Conservation (phyloP, 2,113 vertebrate species). For the Plectropomus leopardus region DNA sequence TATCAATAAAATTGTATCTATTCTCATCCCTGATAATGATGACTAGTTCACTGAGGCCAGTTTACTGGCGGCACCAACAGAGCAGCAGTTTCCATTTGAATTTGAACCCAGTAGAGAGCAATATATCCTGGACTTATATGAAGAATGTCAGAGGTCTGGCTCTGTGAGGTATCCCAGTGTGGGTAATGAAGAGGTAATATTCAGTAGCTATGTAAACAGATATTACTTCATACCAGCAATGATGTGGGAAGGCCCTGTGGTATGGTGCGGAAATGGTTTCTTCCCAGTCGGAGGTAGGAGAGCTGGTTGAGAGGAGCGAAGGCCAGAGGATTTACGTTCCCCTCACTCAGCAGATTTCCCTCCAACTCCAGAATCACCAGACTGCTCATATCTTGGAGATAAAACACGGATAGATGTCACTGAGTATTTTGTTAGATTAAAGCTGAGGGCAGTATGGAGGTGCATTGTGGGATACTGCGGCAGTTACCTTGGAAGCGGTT, state of each 20-base stretch:
- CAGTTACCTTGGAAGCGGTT: conserved; percentile 87
- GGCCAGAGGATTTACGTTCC: conserved; percentile 88
- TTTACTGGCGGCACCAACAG: neutral
- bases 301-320: conserved; percentile 89
- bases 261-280: conserved; percentile 93
- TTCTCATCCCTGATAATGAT: no score
- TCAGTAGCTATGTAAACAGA: neutral
- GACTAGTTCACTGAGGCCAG: neutral
- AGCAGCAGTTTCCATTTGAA: neutral
- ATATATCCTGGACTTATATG: neutral
- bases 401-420: neutral
- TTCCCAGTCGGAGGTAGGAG: conserved; percentile 91
- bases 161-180: neutral
- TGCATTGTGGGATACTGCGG: neutral
- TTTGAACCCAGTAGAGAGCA: neutral
- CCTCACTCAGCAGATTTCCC: conserved; percentile 93
- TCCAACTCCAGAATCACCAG: conserved; percentile 94
- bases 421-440: neutral
- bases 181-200: neutral
- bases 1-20: no score
- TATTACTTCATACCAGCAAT: conserved; percentile 86
- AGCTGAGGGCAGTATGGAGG: neutral
- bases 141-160: neutral
- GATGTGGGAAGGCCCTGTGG: conserved; percentile 93
- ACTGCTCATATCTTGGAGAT: conserved; percentile 86